Conservation (phyloP, 2,888 invertebrate genomes). For the Apomyelois bistriatella region DNA sequence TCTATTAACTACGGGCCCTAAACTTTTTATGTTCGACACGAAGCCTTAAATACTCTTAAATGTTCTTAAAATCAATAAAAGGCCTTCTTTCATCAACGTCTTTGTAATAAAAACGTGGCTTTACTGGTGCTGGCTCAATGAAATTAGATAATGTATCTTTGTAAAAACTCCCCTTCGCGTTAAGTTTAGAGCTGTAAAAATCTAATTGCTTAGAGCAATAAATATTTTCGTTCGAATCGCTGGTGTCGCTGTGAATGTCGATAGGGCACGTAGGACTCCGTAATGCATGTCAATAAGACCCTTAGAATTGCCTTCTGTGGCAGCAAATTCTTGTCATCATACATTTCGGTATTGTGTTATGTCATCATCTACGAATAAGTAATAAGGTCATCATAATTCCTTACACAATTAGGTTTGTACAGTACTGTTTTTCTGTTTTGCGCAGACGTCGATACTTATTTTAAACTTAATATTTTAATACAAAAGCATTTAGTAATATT, state of each 20-base stretch:
- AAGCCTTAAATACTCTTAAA: conserved; percentile 70
- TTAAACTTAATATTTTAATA: too few species aligned
- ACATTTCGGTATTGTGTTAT: conserved; percentile 41
- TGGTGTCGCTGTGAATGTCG: conserved; percentile 55
- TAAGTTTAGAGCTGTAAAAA: conserved; percentile 61
- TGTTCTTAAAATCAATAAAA: conserved; percentile 75
- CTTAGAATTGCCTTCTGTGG: conserved; percentile 47
- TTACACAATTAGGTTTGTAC: too few species aligned
- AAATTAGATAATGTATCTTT: conserved; percentile 72
- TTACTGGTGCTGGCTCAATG: conserved; percentile 64
- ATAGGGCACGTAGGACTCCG: conserved; percentile 50
- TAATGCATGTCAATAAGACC: conserved; percentile 69
- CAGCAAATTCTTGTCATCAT: conserved; percentile 50
- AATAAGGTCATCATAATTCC: too few species aligned
- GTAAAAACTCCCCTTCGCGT: conserved; percentile 48
- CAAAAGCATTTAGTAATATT: too few species aligned
- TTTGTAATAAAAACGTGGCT: conserved; percentile 67
- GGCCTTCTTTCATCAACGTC: conserved; percentile 67
- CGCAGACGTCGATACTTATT: too few species aligned
- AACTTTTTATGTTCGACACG: conserved; percentile 63
- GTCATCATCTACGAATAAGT: conserved; percentile 23
- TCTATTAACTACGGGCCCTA: conserved; percentile 58
- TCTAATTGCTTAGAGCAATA: conserved; percentile 67
- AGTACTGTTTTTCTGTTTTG: too few species aligned
- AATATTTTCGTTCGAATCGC: conserved; percentile 59